Conservation (phyloP, 2,797 vertebrate genomes). For the Spinus pinus region DNA sequence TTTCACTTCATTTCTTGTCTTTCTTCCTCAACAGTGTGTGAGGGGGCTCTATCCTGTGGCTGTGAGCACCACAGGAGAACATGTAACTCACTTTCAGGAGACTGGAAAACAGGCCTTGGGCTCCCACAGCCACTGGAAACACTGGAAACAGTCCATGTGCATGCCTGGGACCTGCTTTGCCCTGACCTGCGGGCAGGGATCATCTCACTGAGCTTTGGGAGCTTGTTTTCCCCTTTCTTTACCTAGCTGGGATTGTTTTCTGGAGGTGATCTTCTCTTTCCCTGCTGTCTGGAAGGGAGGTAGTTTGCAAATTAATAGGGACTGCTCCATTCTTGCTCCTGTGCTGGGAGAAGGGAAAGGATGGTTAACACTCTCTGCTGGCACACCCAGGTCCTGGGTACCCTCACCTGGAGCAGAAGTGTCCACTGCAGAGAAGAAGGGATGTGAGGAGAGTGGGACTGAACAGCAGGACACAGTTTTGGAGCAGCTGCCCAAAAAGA, state of each 20-base stretch:
- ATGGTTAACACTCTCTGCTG: background rate
- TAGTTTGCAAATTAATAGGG: background rate
- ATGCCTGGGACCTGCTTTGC: background rate
- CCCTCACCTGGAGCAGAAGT: background rate
- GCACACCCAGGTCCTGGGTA: background rate
- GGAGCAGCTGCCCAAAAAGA: background rate
- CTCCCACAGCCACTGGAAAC: background rate
- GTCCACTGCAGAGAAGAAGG: background rate
- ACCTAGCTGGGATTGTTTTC: background rate
- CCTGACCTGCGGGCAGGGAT: background rate
- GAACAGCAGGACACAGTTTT: background rate
- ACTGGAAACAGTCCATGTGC: background rate
- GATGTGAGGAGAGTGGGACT: background rate
- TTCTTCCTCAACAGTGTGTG: background rate
- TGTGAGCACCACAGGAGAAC: background rate
- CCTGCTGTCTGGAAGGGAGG: background rate
- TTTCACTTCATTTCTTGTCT: background rate
- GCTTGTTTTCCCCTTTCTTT: background rate
- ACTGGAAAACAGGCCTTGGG: fast-evolving
- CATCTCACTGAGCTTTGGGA: background rate
- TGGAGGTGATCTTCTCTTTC: background rate
- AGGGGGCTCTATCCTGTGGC: background rate
- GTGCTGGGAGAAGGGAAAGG: background rate
- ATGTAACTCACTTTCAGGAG: background rate
- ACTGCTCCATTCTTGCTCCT: background rate